Evolutionary conservation across 2,113 vertebrate species (phyloP).

Genomic region (Loxodonta africana): DNA sequence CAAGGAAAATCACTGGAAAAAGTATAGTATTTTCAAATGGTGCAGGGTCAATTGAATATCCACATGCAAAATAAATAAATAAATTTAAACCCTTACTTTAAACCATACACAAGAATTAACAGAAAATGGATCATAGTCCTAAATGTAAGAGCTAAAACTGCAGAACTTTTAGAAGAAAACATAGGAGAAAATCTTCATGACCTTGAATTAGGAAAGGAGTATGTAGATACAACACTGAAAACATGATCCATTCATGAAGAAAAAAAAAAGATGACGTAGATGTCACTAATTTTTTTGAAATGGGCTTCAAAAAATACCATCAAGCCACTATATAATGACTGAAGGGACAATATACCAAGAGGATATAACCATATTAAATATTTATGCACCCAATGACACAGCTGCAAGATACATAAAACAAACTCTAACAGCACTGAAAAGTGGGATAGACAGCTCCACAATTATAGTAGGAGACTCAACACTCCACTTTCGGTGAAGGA

Average conservation of each 20-base stretch:
- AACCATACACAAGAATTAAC: conserved; percentile 10
- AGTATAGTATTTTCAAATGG: conserved; percentile 34
- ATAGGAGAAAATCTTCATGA: conserved; percentile 11
- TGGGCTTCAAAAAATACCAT: not conserved
- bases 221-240: not conserved
- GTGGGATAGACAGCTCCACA: too few species aligned
- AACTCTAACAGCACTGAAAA: too few species aligned
- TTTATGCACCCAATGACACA: too few species aligned
- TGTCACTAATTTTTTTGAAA: not conserved
- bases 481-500: too few species aligned
- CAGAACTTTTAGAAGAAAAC: conserved; percentile 9
- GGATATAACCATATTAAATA: too few species aligned
- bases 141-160: conserved; percentile 7
- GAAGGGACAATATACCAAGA: too few species aligned
- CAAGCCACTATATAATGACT: not conserved
- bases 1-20: conserved; percentile 18
- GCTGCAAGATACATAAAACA: too few species aligned
- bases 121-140: not conserved
- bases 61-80: not conserved
- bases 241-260: not conserved
- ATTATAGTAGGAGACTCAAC: too few species aligned
- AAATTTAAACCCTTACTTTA: conserved; percentile 32
- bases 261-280: not conserved
- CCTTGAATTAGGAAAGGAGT: not conserved
- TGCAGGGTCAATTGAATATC: not conserved